phyloP scores from a whole-genome alignment of 1,140 invertebrate genomes.

The Drosophila pseudoobscura region DNA sequence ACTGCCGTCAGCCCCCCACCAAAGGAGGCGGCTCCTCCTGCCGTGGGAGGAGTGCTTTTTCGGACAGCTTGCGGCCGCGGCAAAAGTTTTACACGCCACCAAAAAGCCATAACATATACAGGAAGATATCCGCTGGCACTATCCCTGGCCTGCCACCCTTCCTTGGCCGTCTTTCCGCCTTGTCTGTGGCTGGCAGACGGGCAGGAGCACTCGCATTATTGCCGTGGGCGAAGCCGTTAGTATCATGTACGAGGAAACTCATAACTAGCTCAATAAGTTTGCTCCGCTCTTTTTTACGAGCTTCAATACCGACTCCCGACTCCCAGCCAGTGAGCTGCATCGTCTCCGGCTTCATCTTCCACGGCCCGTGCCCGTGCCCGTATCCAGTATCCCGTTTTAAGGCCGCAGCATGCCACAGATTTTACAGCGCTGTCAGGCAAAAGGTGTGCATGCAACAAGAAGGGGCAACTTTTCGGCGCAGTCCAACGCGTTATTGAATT shows the following conservation, averaged over 20 bases:
- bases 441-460: constrained; percentile 29
- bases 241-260: constrained; percentile 76
- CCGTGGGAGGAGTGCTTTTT: constrained; percentile 23
- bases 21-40: constrained; percentile 15
- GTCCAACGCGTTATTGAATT: constrained; percentile 72
- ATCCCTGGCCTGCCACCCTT: not conserved
- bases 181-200: constrained; percentile 1
- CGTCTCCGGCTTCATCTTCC: not conserved
- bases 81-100: constrained; percentile 71
- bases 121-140: constrained; percentile 27
- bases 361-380: not conserved
- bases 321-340: constrained; percentile 11
- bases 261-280: constrained; percentile 82
- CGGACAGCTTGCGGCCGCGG: constrained; percentile 49
- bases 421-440: constrained; percentile 67
- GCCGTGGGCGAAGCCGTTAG: constrained; percentile 70
- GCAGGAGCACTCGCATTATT: constrained; percentile 61
- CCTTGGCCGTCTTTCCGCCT: too few relatives aligned
- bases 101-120: constrained; percentile 71
- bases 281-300: constrained; percentile 74
- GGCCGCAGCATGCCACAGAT: constrained; percentile 61
- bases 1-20: constrained; percentile 14
- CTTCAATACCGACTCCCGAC: constrained; percentile 27
- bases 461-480: constrained; percentile 39
- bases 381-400: constrained; percentile 51